phyloP scores from a whole-genome alignment of 2,113 vertebrate species.

The Ptilorrhoa leucosticta region DNA sequence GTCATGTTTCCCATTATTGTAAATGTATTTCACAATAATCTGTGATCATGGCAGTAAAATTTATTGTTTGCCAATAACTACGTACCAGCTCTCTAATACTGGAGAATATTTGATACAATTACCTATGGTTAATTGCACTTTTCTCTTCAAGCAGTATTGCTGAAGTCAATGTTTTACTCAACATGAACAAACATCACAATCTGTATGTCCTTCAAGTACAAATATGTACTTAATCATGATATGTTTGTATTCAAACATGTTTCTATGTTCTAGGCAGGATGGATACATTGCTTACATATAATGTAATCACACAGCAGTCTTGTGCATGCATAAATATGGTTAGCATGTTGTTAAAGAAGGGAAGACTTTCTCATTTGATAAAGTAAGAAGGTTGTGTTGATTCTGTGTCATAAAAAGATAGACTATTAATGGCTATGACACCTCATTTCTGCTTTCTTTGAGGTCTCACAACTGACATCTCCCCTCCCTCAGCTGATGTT shows the following conservation, averaged over 20 bases:
- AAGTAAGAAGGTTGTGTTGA: background rate
- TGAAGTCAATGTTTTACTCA: conserved; percentile 17
- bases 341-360: background rate
- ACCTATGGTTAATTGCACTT: background rate
- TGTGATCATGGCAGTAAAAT: background rate
- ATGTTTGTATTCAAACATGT: background rate
- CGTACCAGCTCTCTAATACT: background rate
- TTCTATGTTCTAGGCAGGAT: background rate
- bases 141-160: background rate
- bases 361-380: background rate
- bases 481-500: background rate
- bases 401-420: background rate
- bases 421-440: background rate
- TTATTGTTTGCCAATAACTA: background rate
- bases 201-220: background rate
- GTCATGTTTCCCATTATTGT: background rate
- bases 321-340: background rate
- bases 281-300: background rate
- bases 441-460: background rate
- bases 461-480: background rate
- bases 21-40: background rate
- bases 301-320: background rate
- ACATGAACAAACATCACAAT: background rate
- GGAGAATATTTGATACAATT: background rate
- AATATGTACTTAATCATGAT: background rate